Evolutionary conservation across 2,113 vertebrate species (phyloP).

Genomic region (Chiloscyllium plagiosum): DNA sequence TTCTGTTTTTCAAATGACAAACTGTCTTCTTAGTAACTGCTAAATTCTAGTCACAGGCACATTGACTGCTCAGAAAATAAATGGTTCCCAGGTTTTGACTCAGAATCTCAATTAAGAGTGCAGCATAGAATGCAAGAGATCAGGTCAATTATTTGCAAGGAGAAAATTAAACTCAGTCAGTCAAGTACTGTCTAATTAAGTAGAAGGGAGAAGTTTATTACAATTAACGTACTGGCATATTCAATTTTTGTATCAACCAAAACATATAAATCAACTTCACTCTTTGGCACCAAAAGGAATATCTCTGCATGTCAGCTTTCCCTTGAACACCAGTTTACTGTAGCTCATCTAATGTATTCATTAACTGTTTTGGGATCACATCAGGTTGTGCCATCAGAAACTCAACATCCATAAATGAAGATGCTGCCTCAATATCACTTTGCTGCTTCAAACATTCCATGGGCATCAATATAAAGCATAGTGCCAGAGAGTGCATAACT

Average conservation of each 20-base stretch:
- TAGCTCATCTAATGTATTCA: not conserved
- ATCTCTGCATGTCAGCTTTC: not conserved
- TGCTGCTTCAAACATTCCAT: not conserved
- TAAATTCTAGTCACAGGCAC: not conserved
- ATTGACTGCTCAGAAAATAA: not conserved
- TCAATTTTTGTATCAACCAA: constrained; percentile 13
- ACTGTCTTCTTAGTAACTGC: not conserved
- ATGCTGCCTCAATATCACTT: not conserved
- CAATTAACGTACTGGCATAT: constrained; percentile 18
- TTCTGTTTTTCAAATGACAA: not conserved
- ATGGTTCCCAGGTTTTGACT: not conserved
- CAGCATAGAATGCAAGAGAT: not conserved
- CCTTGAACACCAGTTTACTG: not conserved
- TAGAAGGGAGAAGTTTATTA: constrained; percentile 21
- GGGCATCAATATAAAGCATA: not conserved
- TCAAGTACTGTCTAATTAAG: not conserved
- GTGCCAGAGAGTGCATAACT: not conserved
- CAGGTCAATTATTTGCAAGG: not conserved
- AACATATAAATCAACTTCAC: constrained; percentile 23
- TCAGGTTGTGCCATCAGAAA: not conserved
- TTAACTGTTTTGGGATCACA: not conserved
- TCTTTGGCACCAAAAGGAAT: not conserved
- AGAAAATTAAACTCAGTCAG: constrained; percentile 23
- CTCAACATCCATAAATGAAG: not conserved
- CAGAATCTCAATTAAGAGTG: not conserved